Base-by-base conservation (phyloP, 2,113 vertebrate genomes). In the Paramisgurnus dabryanus region DNA sequence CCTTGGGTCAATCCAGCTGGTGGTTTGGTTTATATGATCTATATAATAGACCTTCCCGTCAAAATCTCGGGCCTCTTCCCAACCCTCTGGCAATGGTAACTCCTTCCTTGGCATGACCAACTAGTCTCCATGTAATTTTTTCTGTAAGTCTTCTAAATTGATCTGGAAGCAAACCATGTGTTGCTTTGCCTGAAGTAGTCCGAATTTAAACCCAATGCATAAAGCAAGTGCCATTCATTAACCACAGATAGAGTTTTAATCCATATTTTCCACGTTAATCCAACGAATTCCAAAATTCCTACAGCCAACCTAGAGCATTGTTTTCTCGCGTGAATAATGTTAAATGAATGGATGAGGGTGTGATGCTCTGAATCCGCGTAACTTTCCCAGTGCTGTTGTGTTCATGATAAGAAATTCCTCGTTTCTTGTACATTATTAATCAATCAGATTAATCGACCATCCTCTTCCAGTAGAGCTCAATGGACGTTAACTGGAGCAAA, bases 41-140 rank as follows among this genome's bases (percentile, higher is more conserved):
- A 98, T 95, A 92, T 95, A 98, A 64, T 97, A 98, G 85, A 96
- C 92, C 89, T 97, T 98, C 80, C 96, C 96, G 89, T 98, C 97
- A 90, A 95, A 96, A 94, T 98, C 97, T 86, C 92, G 93, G 89
- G 96, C 95, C 91, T 96, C 95, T 91, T 98, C 97, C 97, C 97
- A 98, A 90, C 97, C 97, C 88, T 95, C 94, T 80, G 96, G 96
- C 92, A 98, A 92, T 90, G 97, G 96, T 93, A 98, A 90, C 93
- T 97, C 97, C 92, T 94, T 96, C 92, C 96, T 94, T 87, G 96
- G 96, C 96, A 98, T 96, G 91, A 92, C 91, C 91, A 90, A 86
- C 90, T 85, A 91, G 93, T 92, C 92, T 91, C 92, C 92, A 93
- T 92, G 90, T 89, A 93, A 89, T 86, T 81, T 49, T 81, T 81